Evolutionary conservation across 2,888 invertebrate species (phyloP).

Genomic region (Caenorhabditis sp.): DNA sequence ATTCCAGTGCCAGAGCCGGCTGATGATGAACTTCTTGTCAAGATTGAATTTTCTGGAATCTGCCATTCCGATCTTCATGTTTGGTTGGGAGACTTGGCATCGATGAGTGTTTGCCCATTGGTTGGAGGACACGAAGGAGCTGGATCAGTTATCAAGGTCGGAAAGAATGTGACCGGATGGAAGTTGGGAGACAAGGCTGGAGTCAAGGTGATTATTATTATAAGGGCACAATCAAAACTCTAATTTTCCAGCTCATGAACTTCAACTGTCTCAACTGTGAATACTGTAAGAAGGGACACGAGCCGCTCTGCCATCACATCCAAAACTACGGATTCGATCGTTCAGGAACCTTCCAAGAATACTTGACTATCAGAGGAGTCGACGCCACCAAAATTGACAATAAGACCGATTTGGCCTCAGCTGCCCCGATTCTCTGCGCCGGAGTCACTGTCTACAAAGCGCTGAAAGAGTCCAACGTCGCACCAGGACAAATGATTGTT

Average conservation of each 20-base stretch:
- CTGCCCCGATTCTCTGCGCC: constrained; percentile 55
- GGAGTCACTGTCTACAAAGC: constrained; percentile 57
- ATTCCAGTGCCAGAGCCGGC: constrained; percentile 42
- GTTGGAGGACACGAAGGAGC: constrained; percentile 59
- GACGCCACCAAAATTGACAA: constrained; percentile 44
- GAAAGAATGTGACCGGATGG: constrained; percentile 48
- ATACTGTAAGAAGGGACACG: constrained; percentile 51
- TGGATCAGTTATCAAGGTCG: constrained; percentile 48
- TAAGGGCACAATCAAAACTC: background rate
- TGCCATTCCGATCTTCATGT: constrained; percentile 56
- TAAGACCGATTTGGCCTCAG: constrained; percentile 37
- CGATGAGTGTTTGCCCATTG: constrained; percentile 37
- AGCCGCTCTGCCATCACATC: constrained; percentile 45
- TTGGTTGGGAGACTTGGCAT: constrained; percentile 41
- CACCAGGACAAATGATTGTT: constrained; percentile 50
- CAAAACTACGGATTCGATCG: constrained; percentile 39
- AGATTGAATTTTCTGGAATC: constrained; percentile 49
- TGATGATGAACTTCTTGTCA: constrained; percentile 48
- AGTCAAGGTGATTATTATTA: constrained; percentile 37
- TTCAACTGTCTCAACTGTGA: constrained; percentile 51
- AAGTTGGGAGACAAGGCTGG: constrained; percentile 53
- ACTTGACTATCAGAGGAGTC: constrained; percentile 44
- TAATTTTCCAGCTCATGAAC: constrained; percentile 48
- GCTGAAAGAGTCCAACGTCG: constrained; percentile 46
- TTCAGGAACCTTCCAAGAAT: constrained; percentile 52